Percentiles rank a stretch among this genome's conserved stretches.
Evolutionary conservation across 2,888 invertebrate species (phyloP).

Genomic region (Polylopha cassiicola): DNA sequence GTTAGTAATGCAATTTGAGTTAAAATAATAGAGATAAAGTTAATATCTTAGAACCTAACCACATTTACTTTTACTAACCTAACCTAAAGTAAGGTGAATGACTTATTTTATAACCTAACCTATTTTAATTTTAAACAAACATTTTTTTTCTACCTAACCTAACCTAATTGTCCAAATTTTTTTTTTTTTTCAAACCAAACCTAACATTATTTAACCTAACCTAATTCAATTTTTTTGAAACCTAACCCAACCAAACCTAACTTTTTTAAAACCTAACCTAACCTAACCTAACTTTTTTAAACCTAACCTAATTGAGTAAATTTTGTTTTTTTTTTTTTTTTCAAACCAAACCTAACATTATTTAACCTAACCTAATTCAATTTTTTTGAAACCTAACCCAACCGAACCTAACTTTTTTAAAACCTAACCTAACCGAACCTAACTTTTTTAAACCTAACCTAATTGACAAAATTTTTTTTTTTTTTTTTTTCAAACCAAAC

Average conservation of each 20-base stretch:
- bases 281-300: slow-evolving; percentile 24
- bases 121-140: slow-evolving; percentile 1
- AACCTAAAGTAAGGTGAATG: slow-evolving; percentile 5
- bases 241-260: slow-evolving; percentile 22
- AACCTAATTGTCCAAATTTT: too few species aligned
- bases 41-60: too few species aligned
- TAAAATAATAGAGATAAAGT: too few species aligned
- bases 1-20: too few species aligned
- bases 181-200: too few species aligned
- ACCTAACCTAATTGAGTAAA: slow-evolving; percentile 14
- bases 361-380: slow-evolving; percentile 24
- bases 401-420: slow-evolving; percentile 3
- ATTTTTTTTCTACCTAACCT: too few species aligned
- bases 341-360: slow-evolving; percentile 22
- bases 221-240: slow-evolving; percentile 6
- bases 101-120: slow-evolving; percentile 7
- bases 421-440: slow-evolving; percentile 13
- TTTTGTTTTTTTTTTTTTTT: slow-evolving; percentile 22
- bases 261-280: slow-evolving; percentile 18
- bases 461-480: too few species aligned
- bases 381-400: slow-evolving; percentile 11
- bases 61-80: slow-evolving; percentile 1
- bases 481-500: slow-evolving; percentile 21
- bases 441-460: slow-evolving; percentile 11
- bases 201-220: too few species aligned